Evolutionary conservation across 1,140 invertebrate species (phyloP).

Genomic region (Procambarus clarkii): DNA sequence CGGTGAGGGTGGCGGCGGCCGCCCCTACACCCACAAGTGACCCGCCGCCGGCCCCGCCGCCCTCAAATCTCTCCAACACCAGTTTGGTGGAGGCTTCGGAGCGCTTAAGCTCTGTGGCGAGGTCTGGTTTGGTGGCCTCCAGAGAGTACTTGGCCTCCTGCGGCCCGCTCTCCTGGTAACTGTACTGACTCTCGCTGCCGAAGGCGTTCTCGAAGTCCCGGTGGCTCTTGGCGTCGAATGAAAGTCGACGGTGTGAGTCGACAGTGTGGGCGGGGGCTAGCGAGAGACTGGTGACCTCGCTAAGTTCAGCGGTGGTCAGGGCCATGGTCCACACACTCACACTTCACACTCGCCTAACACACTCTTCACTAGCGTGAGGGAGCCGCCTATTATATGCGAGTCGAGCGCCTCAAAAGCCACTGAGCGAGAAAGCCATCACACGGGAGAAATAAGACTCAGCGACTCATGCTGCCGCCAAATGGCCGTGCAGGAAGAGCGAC

Average conservation of each 20-base stretch:
- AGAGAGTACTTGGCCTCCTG: conserved; percentile 57
- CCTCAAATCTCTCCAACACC: conserved; percentile 63
- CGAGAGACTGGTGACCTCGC: conserved; percentile 31
- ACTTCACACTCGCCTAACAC: neutral
- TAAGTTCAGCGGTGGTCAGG: conserved; percentile 53
- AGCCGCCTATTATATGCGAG: neutral
- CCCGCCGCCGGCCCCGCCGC: conserved; percentile 16
- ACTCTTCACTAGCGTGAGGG: neutral
- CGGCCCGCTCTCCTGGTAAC: conserved; percentile 21
- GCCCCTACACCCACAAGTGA: neutral
- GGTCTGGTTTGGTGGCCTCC: conserved; percentile 29
- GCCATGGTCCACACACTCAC: conserved; percentile 40
- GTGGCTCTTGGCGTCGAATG: conserved; percentile 43
- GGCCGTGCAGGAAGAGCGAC: neutral
- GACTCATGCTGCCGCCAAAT: conserved; percentile 48
- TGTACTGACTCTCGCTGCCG: conserved; percentile 36
- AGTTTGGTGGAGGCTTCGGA: conserved; percentile 67
- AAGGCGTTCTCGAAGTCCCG: conserved; percentile 55
- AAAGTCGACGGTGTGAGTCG: conserved; percentile 39
- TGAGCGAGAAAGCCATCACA: conserved; percentile 51
- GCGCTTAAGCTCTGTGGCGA: conserved; percentile 47
- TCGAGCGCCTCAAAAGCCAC: conserved; percentile 29
- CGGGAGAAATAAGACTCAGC: conserved; percentile 4
- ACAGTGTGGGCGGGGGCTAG: conserved; percentile 39
- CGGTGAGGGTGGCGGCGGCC: conserved; percentile 9